Percentiles rank a stretch among this genome's conserved stretches.
These are phyloP conservation scores for Trypoxylus dichotomus DNA, from an alignment of 1,140 invertebrate genomes.

Conservation along the genomic window DNA sequence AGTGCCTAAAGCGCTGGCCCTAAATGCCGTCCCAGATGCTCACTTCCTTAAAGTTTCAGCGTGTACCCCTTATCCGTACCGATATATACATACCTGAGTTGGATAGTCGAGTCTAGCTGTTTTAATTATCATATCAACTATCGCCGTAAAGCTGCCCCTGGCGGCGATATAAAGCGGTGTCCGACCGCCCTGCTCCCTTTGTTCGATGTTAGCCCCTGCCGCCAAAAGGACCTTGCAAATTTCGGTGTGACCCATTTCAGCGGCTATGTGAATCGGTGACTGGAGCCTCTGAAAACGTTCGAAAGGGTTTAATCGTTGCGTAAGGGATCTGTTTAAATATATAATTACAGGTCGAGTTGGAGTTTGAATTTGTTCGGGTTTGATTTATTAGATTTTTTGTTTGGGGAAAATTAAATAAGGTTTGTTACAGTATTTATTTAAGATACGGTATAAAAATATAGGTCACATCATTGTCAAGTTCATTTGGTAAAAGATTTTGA, in stretches of 20 bases:
- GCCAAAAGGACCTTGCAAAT: constrained; percentile 67
- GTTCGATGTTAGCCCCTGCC: constrained; percentile 66
- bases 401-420: too few species aligned
- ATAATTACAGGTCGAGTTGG: background rate
- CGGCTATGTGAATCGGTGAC: constrained; percentile 70
- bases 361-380: too few species aligned
- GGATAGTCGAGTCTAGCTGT: constrained; percentile 64
- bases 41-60: too few species aligned
- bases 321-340: background rate
- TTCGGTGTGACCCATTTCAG: constrained; percentile 69
- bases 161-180: constrained; percentile 74
- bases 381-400: too few species aligned
- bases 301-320: background rate
- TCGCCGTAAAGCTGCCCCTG: constrained; percentile 79
- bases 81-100: constrained; percentile 43
- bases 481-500: too few species aligned
- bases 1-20: too few species aligned
- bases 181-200: constrained; percentile 68
- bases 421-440: background rate
- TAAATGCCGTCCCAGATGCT: too few species aligned
- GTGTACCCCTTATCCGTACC: too few species aligned
- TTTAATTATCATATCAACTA: constrained; percentile 82
- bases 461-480: too few species aligned
- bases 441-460: too few species aligned
- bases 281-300: constrained; percentile 60